phyloP scores from a whole-genome alignment of 2,888 invertebrate species.

The Automeris io region DNA sequence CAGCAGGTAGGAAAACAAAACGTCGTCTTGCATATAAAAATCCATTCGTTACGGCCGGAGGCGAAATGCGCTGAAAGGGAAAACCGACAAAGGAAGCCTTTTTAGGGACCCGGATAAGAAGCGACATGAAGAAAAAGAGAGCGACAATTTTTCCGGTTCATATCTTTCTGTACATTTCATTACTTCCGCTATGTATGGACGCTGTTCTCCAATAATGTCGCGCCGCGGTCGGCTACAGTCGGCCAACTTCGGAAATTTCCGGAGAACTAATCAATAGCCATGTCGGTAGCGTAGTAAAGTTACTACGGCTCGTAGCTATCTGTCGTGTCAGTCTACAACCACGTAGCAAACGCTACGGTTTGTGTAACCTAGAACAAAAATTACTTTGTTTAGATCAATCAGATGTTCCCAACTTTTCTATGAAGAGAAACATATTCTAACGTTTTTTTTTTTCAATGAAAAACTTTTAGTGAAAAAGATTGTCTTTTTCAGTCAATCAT shows the following conservation, averaged over 20 bases:
- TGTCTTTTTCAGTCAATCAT: too few relatives aligned
- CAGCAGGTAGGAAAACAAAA: constrained; percentile 26
- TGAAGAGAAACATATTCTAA: not conserved
- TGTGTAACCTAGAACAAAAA: too few relatives aligned
- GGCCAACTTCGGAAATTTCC: constrained; percentile 42
- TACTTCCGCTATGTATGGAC: constrained; percentile 72
- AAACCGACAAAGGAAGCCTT: constrained; percentile 54
- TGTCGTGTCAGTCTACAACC: constrained; percentile 58
- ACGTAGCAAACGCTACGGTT: constrained; percentile 53
- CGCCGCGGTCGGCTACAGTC: constrained; percentile 39
- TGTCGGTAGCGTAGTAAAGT: constrained; percentile 33
- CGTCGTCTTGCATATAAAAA: constrained; percentile 36
- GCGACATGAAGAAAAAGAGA: constrained; percentile 65
- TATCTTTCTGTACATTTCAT: constrained; percentile 74
- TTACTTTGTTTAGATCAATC: too few relatives aligned
- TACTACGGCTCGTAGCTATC: constrained; percentile 49
- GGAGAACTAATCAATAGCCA: constrained; percentile 64
- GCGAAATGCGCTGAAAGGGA: constrained; percentile 49
- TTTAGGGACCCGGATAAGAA: constrained; percentile 54
- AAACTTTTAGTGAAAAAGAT: too few relatives aligned
- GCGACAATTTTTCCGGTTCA: constrained; percentile 75
- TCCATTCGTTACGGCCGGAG: constrained; percentile 40
- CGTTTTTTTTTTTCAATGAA: too few relatives aligned
- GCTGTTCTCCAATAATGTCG: constrained; percentile 40
- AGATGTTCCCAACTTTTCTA: not conserved